These are phyloP conservation scores for Uria lomvia DNA, from an alignment of 2,113 vertebrate species.

Conservation along the genomic window DNA sequence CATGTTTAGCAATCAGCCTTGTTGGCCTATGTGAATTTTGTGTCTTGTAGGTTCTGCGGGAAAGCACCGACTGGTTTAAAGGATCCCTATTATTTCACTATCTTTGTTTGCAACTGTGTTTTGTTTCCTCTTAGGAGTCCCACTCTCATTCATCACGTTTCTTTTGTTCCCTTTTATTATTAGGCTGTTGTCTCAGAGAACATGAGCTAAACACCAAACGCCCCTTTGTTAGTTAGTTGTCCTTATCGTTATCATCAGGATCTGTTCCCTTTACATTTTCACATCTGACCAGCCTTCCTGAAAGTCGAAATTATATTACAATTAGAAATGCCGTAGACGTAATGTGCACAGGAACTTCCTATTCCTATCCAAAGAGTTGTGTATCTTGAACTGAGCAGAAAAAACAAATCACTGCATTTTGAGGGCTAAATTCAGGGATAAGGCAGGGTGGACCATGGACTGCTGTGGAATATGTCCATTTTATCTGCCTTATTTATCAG, in stretches of 20 bases:
- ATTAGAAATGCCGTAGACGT: not conserved
- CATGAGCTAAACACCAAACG: not conserved
- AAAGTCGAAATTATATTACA: not conserved
- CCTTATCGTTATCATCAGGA: slow-evolving; percentile 33
- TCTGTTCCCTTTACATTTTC: slow-evolving; percentile 26
- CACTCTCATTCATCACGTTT: slow-evolving; percentile 42
- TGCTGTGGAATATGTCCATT: not conserved
- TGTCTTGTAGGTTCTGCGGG: not conserved
- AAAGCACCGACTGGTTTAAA: not conserved
- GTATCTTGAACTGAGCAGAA: not conserved
- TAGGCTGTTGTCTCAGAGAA: not conserved
- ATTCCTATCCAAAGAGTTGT: not conserved
- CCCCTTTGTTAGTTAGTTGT: not conserved
- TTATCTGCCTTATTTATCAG: not conserved
- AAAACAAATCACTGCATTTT: not conserved
- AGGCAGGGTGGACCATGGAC: not conserved
- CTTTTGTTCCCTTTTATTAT: slow-evolving; percentile 44
- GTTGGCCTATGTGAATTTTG: not conserved
- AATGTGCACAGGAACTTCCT: slow-evolving; percentile 23
- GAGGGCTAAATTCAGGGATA: not conserved
- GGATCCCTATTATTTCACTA: not conserved
- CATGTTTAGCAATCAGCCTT: not conserved
- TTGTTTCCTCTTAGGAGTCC: not conserved
- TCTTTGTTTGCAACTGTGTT: slow-evolving; percentile 8
- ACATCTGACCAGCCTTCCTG: slow-evolving; percentile 32